Conservation (phyloP, 2,797 vertebrate genomes). For the Cyclopterus lumpus region DNA sequence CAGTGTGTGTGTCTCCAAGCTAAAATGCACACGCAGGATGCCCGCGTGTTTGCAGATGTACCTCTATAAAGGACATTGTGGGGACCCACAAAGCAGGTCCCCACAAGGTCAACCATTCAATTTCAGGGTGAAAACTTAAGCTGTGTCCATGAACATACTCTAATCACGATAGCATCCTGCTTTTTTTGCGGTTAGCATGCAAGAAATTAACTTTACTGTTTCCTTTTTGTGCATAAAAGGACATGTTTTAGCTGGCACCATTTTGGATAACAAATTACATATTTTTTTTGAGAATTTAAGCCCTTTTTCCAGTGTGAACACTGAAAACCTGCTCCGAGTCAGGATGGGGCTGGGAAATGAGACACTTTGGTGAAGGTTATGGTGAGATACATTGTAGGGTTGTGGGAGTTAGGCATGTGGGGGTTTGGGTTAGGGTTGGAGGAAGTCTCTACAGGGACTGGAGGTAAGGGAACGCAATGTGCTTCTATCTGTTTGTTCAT, state of each 20-base stretch:
- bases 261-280: neutral
- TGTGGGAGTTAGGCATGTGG: neutral
- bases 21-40: no score
- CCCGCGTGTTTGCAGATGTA: neutral
- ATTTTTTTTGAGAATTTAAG: neutral
- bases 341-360: neutral
- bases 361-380: neutral
- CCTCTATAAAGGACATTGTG: neutral
- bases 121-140: neutral
- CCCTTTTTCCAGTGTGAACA: neutral
- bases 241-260: neutral
- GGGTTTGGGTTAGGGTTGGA: neutral
- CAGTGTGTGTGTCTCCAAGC: neutral
- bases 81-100: neutral
- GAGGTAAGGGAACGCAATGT: neutral
- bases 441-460: neutral
- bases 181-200: neutral
- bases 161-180: neutral
- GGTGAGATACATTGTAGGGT: neutral
- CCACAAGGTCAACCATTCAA: neutral
- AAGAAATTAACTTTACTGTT: neutral
- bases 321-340: neutral
- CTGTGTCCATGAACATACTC: neutral
- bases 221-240: neutral
- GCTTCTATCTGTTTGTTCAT: neutral